Base-by-base conservation (phyloP, 2,888 invertebrate species). In the Mimachlamys varia region DNA sequence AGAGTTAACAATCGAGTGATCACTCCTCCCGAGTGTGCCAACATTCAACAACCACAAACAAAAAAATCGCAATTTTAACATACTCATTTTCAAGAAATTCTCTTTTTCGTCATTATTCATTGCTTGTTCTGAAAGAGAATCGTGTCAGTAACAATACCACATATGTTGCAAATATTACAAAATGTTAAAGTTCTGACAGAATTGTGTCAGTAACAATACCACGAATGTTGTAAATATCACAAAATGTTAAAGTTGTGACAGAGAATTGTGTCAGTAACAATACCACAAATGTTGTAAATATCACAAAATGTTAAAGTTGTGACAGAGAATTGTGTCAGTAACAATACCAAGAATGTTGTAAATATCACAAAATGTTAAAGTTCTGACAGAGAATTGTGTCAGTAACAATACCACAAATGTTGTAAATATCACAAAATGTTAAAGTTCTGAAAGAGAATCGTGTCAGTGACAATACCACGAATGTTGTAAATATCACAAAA, bases 101-200 rank as follows among this genome's bases (percentile, higher is more conserved):
- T 76, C 76, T 76, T 76, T 76, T 76, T 76, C 76, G 76, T 76
- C 76, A 76, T 76, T 7, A 27, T 17, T 76, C 76, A 76, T 76
- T 27, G 76, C 76, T 76, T 76, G 76, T 76, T 76, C 76, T 76
- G 76, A 76, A 76, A 76, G 27, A 76, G 17, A 76, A 76, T 76
- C 10, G n/a, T 76, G 76, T 76, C 17, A 33, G 17, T 76, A 17
- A 76, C 76, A 76, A 33, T 27, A 76, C 13, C 7, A 62, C 22
- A n/a, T 2, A 33, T 33, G 76, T 33, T 76, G 44, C n/a, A n/a
- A 19, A 17, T 13, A 53, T 12, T 15, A 53, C 53, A 53, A 17
- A 17, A 53, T 53, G 53, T 12, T 19, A 10, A 53, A 19, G 19
- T 10, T 12, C 12, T 53, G 5, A 12, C 19, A 53, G 17, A 53